Conservation (phyloP, 1,140 invertebrate species). For the Drosophila biarmipes region DNA sequence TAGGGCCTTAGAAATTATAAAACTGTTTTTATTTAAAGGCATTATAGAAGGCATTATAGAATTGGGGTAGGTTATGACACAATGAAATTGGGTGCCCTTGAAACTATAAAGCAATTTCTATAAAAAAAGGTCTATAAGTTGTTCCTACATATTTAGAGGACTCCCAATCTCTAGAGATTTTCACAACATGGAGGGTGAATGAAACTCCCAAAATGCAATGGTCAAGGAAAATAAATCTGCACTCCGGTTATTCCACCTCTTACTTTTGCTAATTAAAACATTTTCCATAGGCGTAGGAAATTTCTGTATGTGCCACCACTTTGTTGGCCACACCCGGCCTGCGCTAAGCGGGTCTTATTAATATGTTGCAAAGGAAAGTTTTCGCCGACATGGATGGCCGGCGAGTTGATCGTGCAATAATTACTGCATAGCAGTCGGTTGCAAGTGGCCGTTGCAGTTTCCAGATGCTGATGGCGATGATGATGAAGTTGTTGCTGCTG, state of each 20-base stretch:
- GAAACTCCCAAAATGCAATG: not conserved
- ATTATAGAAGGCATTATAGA: too few species aligned
- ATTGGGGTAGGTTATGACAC: too few species aligned
- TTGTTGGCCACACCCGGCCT: constrained; percentile 29
- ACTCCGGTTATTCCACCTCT: not conserved
- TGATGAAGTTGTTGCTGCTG: constrained; percentile 18
- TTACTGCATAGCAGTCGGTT: constrained; percentile 77
- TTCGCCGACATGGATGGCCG: constrained; percentile 76
- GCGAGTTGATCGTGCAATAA: constrained; percentile 82
- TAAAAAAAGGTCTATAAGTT: too few species aligned
- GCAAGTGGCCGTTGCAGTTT: constrained; percentile 30
- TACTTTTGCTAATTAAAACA: constrained; percentile 20
- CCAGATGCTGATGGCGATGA: constrained; percentile 9
- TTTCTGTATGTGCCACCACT: constrained; percentile 26
- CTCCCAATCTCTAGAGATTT: too few species aligned
- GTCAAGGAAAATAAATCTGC: not conserved
- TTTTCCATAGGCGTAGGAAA: constrained; percentile 10
- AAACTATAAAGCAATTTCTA: not conserved
- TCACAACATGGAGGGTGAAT: not conserved
- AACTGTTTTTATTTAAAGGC: too few species aligned
- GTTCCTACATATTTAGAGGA: too few species aligned
- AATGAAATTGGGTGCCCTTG: too few species aligned
- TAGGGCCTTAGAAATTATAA: too few species aligned
- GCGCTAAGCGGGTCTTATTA: constrained; percentile 33
- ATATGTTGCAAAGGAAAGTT: constrained; percentile 71